Conservation (phyloP, 2,888 invertebrate genomes). For the Dyspetes luteomarginatus region DNA sequence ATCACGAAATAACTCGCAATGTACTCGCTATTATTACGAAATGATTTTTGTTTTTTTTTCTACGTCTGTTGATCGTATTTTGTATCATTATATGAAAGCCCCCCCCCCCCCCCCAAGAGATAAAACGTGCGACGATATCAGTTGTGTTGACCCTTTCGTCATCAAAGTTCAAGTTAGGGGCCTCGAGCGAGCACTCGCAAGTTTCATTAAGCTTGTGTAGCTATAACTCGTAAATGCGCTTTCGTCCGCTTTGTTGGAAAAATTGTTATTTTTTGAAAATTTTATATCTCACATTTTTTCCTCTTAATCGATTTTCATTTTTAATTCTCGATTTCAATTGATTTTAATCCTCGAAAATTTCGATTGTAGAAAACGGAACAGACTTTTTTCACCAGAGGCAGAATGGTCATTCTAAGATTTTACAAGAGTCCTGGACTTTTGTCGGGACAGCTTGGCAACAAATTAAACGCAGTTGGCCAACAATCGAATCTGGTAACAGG, state of each 20-base stretch:
- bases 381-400: too few species aligned
- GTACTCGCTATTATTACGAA: slow-evolving; percentile 58
- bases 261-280: not conserved
- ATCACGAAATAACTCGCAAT: slow-evolving; percentile 33
- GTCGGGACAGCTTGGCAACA: slow-evolving; percentile 73
- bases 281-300: not conserved
- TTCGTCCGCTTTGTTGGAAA: not conserved
- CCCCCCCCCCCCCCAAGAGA: slow-evolving; percentile 66
- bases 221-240: slow-evolving; percentile 21
- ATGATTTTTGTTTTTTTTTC: slow-evolving; percentile 22
- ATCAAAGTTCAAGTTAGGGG: slow-evolving; percentile 56
- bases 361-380: too few species aligned
- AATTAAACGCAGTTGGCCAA: slow-evolving; percentile 69
- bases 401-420: slow-evolving; percentile 87
- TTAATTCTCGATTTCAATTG: too few species aligned
- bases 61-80: slow-evolving; percentile 48
- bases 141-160: slow-evolving; percentile 63
- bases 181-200: slow-evolving; percentile 19
- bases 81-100: slow-evolving; percentile 50
- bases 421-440: slow-evolving; percentile 85
- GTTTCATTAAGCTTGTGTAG: slow-evolving; percentile 30
- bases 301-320: too few species aligned
- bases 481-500: slow-evolving; percentile 80
- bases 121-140: slow-evolving; percentile 62
- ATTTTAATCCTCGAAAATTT: too few species aligned